These are phyloP conservation scores for Panorpa germanica DNA, from an alignment of 2,888 invertebrate species.

Conservation along the genomic window DNA sequence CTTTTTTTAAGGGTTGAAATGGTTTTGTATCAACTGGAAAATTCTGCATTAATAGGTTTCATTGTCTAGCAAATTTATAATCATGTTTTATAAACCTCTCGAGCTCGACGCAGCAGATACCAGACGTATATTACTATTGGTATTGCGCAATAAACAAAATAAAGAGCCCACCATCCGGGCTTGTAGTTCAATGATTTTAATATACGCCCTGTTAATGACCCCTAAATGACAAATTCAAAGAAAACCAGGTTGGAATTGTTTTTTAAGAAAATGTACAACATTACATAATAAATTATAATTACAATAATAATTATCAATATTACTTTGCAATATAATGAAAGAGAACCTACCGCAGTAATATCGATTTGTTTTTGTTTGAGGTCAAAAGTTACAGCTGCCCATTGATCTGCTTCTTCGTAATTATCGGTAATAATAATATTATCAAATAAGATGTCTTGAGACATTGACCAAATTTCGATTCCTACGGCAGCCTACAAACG, in stretches of 20 bases:
- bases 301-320: too few species aligned
- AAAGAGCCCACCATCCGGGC: conserved; percentile 65
- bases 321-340: too few species aligned
- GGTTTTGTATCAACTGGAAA: too few species aligned
- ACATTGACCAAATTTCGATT: conserved; percentile 98
- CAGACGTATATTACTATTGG: conserved; percentile 50
- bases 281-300: conserved; percentile 7
- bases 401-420: conserved; percentile 49
- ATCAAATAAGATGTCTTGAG: conserved; percentile 84
- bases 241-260: neutral
- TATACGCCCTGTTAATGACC: conserved; percentile 53
- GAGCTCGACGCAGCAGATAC: conserved; percentile 41
- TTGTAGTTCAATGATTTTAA: conserved; percentile 57
- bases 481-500: conserved; percentile 67
- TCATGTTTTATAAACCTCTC: conserved; percentile 36
- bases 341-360: conserved; percentile 52
- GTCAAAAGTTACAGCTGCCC: conserved; percentile 69
- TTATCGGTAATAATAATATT: conserved; percentile 86
- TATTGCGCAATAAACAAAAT: conserved; percentile 55
- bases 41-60: neutral
- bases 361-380: conserved; percentile 67
- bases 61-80: neutral
- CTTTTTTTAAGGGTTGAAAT: too few species aligned
- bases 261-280: conserved; percentile 7
- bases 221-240: conserved; percentile 21